These are phyloP conservation scores for Gymnodraco acuticeps DNA, from an alignment of 2,797 vertebrate species.

Conservation along the genomic window DNA sequence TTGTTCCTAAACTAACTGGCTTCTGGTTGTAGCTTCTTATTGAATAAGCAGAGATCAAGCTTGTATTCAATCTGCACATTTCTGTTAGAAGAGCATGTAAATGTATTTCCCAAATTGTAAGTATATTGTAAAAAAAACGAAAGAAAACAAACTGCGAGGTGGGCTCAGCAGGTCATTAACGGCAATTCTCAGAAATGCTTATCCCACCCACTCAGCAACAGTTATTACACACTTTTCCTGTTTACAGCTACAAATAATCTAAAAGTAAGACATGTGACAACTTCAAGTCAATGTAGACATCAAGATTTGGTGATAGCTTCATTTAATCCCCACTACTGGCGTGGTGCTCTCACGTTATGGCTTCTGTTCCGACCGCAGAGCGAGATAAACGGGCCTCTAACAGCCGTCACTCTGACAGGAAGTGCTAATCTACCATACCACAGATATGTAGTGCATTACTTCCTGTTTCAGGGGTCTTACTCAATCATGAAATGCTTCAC, in stretches of 20 bases:
- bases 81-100: too few relatives aligned
- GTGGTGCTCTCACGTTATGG: background rate
- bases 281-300: too few relatives aligned
- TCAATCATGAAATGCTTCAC: conserved; percentile 6
- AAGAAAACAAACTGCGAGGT: background rate
- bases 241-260: conserved; percentile 5
- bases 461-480: conserved; percentile 56
- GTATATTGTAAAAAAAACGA: too few relatives aligned
- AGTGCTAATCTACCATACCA: conserved; percentile 21
- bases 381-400: conserved; percentile 41
- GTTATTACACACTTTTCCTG: background rate
- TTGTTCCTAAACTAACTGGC: too few relatives aligned
- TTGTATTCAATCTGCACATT: too few relatives aligned
- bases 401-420: conserved; percentile 61
- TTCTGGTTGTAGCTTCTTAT: too few relatives aligned
- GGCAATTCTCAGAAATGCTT: background rate
- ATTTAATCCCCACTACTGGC: conserved; percentile 17
- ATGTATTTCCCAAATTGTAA: too few relatives aligned
- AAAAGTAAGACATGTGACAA: too few relatives aligned
- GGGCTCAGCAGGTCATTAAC: background rate
- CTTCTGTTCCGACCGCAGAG: conserved; percentile 62
- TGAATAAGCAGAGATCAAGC: too few relatives aligned
- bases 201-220: background rate
- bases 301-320: background rate
- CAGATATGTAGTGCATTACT: conserved; percentile 32